Percentiles rank a stretch among this genome's conserved stretches.
These are phyloP conservation scores for Carollia perspicillata DNA, from an alignment of 2,113 vertebrate species.

Conservation along the genomic window DNA sequence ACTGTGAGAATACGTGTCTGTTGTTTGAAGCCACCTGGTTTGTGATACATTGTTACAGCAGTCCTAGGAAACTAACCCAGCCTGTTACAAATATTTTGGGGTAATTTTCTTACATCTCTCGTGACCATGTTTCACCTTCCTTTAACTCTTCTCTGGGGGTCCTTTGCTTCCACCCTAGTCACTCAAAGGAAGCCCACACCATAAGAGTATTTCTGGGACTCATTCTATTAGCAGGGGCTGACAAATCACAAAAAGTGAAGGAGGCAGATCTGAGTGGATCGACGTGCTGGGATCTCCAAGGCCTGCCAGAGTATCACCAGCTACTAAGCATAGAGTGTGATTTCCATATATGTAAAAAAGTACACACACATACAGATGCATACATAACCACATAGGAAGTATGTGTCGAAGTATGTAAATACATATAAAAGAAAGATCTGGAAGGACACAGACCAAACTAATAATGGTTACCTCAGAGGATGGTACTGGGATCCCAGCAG, in stretches of 20 bases:
- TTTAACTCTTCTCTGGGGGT: not conserved
- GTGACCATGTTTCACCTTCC: not conserved
- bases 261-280: not conserved
- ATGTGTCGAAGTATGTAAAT: not conserved
- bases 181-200: not conserved
- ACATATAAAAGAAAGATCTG: not conserved
- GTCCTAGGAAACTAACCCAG: not conserved
- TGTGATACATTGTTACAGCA: not conserved
- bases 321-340: not conserved
- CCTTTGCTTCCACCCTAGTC: not conserved
- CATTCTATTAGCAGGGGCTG: slow-evolving; percentile 1
- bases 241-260: not conserved
- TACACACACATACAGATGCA: not conserved
- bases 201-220: not conserved
- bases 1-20: not conserved
- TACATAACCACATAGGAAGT: not conserved
- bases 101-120: not conserved
- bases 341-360: not conserved
- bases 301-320: not conserved
- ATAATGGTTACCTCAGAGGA: not conserved
- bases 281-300: not conserved
- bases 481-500: not conserved
- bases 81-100: not conserved
- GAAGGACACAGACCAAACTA: not conserved
- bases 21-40: not conserved